phyloP scores from a whole-genome alignment of 2,113 vertebrate species.

The Chaetops frenatus region DNA sequence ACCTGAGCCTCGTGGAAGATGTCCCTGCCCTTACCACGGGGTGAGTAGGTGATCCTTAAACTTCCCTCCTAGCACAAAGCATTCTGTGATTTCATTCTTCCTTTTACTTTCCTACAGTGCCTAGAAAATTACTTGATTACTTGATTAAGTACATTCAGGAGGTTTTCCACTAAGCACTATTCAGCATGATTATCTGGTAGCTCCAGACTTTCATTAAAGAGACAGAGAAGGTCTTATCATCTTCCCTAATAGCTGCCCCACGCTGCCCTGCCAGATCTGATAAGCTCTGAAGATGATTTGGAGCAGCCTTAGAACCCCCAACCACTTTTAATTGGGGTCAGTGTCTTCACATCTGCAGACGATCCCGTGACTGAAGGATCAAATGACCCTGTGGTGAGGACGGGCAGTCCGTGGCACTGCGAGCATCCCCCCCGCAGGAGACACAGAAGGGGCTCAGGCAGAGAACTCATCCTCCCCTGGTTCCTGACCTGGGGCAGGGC shows the following conservation, averaged over 20 bases:
- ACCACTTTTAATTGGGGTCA: not conserved
- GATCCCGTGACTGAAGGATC: not conserved
- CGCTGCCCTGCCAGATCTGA: not conserved
- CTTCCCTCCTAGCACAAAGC: not conserved
- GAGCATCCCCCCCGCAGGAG: not conserved
- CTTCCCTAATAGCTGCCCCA: not conserved
- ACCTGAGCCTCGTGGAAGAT: fast-evolving
- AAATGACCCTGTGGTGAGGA: not conserved
- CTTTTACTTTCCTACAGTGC: not conserved
- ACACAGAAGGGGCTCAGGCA: not conserved
- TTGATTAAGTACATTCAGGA: not conserved
- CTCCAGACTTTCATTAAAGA: not conserved
- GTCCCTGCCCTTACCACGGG: not conserved
- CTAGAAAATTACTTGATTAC: not conserved
- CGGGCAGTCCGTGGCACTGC: fast-evolving
- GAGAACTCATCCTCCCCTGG: fast-evolving
- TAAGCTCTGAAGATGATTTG: not conserved
- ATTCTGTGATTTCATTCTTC: not conserved
- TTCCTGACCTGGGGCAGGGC: not conserved
- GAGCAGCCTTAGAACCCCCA: not conserved
- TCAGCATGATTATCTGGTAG: not conserved
- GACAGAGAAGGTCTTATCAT: not conserved
- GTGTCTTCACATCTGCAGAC: not conserved
- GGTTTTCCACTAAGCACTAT: not conserved
- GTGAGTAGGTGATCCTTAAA: not conserved